phyloP scores from a whole-genome alignment of 2,113 vertebrate species.

The Oncorhynchus mykiss region DNA sequence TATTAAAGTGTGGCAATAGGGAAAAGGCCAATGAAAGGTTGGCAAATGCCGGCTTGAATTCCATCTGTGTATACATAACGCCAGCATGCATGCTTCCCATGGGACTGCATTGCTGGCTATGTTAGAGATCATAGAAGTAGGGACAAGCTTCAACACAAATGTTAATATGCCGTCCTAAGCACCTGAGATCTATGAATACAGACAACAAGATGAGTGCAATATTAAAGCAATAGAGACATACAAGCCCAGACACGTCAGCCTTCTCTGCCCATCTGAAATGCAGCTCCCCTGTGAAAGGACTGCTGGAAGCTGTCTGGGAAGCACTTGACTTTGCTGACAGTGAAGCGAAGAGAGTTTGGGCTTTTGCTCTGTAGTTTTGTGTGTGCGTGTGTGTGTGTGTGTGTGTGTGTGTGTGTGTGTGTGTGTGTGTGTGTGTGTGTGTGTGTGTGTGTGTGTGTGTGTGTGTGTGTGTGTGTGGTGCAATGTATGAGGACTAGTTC shows the following conservation, averaged over 20 bases:
- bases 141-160: neutral
- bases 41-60: neutral
- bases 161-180: neutral
- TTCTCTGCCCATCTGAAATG: neutral
- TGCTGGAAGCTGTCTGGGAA: slow-evolving; percentile 16
- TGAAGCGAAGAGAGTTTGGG: neutral
- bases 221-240: neutral
- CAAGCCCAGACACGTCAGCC: neutral
- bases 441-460: neutral
- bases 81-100: neutral
- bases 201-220: neutral
- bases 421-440: neutral
- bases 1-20: slow-evolving; percentile 2
- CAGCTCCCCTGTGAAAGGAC: slow-evolving; percentile 6
- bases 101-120: neutral
- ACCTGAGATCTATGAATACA: neutral
- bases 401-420: neutral
- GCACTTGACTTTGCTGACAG: neutral
- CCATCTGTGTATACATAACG: slow-evolving; percentile 1
- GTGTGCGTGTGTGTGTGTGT: neutral
- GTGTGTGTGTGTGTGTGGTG: too few relatives aligned
- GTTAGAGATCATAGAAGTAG: neutral
- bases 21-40: neutral
- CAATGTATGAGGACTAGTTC: too few relatives aligned
- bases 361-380: neutral